Base-by-base conservation (phyloP, 2,113 vertebrate genomes). In the Percina caprodes region DNA sequence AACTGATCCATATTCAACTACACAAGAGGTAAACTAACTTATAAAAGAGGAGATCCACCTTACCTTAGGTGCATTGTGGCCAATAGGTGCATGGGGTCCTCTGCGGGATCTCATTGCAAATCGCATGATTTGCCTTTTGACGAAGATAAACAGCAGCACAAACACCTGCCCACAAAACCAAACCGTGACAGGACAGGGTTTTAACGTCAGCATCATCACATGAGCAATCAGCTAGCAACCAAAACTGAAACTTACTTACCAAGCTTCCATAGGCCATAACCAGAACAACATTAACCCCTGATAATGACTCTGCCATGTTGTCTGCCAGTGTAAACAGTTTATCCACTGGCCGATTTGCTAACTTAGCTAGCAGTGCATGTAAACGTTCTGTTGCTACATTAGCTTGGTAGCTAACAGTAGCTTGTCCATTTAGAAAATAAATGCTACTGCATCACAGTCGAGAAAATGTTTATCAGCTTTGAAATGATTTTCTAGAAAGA, bases 121-220 rank as follows among this genome's bases (percentile, higher is more conserved):
- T 55, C 98, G 96, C 98, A 99, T 98, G 77, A 99, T 99, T 92
- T 99, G 98, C 8, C 98, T 96, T 86, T 99, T 99, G 71, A 99
- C 97, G 21, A 99, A 99, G 84, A 99, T 99, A 84, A 99, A 99
- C 1, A 99, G 93, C 85, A 99, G 91, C 82, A 99, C 98, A 19
- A 99, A 99, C 66, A 99, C 97, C 98, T 99, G 91, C n/a, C 23
- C 24, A n/a, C 51, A 70, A 63, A 60, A 49, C 6, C 65, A 21
- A 23, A 61, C 3, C 3, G 30, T 33, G 51, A 60, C 9, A 19
- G 1, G 46, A 6, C 0, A 9, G 13, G 26, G 5, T 11, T 45
- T 33, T 13, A 11, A 18, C 24, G 14, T 33, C 0, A 55, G 18
- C 18, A 72, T 4, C 26, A 24, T 7, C 24, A 48, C 51, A 19